Base-by-base conservation (phyloP, 2,888 invertebrate genomes). In the Gastrophysa polygoni region DNA sequence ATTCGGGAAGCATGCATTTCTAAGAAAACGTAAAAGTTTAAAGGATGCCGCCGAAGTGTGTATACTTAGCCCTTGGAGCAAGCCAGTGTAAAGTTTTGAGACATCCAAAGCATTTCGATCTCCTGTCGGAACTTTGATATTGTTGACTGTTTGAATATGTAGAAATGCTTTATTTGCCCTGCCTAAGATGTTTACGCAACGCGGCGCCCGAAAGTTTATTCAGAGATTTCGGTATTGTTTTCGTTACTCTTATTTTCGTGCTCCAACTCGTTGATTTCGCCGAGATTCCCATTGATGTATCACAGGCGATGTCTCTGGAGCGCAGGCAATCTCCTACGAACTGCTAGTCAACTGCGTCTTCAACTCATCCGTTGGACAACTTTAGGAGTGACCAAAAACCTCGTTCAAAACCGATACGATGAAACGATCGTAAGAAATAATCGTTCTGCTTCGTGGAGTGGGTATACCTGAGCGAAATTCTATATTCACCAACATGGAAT, bases 141-240 rank as follows among this genome's bases (percentile, higher is more conserved):
- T 61, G 67, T 68, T 63, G 72, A 71, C 74, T 77, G 75, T 77
- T 77, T 77, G 73, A 75, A 75, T 77, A 73, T 75, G 75, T 74
- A 71, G 73, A 76, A 75, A 75, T 68, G 74, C 74, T 73, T 75
- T 77, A 72, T 77, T 77, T 77, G 74, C 65, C 72, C 73, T 73
- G 72, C 70, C 68, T 72, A 74, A 75, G 73, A 68, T 77, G 75
- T 75, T 74, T 76, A 77, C 74, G 71, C 63, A 68, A 70, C 51
- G 38, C 60, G 48, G 61, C 60, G 60, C 61, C 64, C 59, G 49
- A 44, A 49, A 48, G 55, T 54, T 46, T 16, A 48, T 47, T 43
- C 24, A 29, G 55, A 54, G 50, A 61, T 38, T 38, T 38, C 14
- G 38, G 38, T 38, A 38, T 38, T 38, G 38, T 38, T 38, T 38